Evolutionary conservation across 1,140 invertebrate species (phyloP).

Genomic region (Thaumatotibia leucotreta): DNA sequence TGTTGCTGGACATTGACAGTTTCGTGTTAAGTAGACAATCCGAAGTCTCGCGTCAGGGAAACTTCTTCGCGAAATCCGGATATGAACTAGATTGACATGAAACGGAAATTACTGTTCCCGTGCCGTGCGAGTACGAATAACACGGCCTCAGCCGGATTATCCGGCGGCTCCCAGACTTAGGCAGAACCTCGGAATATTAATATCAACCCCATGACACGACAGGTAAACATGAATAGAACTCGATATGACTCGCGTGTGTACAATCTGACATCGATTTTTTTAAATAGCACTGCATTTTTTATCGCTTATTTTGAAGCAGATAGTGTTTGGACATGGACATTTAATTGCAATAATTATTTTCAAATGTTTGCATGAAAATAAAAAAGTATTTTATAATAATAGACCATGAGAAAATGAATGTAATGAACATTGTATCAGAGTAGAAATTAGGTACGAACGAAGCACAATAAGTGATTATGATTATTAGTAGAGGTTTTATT

Average conservation of each 20-base stretch:
- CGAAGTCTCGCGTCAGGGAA: neutral
- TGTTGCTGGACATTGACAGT: neutral
- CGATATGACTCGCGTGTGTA: neutral
- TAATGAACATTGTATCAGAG: neutral
- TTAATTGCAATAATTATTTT: neutral
- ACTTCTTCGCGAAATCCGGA: neutral
- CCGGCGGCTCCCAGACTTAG: neutral
- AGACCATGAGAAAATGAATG: neutral
- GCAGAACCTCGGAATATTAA: constrained; percentile 6
- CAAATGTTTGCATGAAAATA: neutral
- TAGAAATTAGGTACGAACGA: neutral
- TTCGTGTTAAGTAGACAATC: neutral
- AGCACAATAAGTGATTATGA: neutral
- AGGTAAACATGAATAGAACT: neutral
- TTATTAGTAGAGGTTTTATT: neutral
- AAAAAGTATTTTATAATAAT: neutral
- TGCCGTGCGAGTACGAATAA: constrained; percentile 4
- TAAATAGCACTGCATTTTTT: constrained; percentile 11
- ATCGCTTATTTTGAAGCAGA: neutral
- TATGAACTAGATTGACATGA: neutral
- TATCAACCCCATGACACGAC: constrained; percentile 1
- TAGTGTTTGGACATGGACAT: constrained; percentile 10
- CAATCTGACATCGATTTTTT: constrained; percentile 1
- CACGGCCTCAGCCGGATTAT: neutral
- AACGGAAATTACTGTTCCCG: constrained; percentile 9